phyloP scores from a whole-genome alignment of 2,113 vertebrate species.

The Cynopterus brachyotis region DNA sequence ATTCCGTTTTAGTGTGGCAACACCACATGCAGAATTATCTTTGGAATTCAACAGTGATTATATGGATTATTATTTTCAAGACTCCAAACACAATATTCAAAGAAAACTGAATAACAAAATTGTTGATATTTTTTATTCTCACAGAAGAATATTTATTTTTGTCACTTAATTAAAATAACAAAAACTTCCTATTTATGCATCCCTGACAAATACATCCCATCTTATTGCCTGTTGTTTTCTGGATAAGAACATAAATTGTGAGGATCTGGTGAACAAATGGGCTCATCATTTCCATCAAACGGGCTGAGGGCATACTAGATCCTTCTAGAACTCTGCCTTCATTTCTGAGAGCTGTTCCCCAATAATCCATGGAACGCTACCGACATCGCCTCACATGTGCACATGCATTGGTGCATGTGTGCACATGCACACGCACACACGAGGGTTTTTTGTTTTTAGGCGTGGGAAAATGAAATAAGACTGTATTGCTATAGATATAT shows the following conservation, averaged over 20 bases:
- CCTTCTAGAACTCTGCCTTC: neutral
- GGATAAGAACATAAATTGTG: neutral
- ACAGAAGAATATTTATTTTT: neutral
- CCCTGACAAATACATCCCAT: neutral
- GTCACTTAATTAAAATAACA: neutral
- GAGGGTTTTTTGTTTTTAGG: neutral
- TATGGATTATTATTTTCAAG: constrained; percentile 39
- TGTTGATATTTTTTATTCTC: neutral
- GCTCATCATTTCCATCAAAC: neutral
- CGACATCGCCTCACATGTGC: no score
- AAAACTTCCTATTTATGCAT: neutral
- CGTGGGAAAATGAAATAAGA: neutral
- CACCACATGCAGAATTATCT: neutral
- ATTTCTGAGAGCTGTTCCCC: neutral
- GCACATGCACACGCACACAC: neutral
- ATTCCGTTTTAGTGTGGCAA: neutral
- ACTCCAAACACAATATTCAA: neutral
- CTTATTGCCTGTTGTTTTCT: neutral
- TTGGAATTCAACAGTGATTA: neutral
- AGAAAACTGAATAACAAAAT: neutral
- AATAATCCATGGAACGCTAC: neutral
- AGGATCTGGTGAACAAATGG: neutral
- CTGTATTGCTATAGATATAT: neutral
- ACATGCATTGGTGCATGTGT: rapidly evolving
- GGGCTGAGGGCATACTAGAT: neutral